Base-by-base conservation (phyloP, 2,888 invertebrate genomes). In the Atherix ibis region DNA sequence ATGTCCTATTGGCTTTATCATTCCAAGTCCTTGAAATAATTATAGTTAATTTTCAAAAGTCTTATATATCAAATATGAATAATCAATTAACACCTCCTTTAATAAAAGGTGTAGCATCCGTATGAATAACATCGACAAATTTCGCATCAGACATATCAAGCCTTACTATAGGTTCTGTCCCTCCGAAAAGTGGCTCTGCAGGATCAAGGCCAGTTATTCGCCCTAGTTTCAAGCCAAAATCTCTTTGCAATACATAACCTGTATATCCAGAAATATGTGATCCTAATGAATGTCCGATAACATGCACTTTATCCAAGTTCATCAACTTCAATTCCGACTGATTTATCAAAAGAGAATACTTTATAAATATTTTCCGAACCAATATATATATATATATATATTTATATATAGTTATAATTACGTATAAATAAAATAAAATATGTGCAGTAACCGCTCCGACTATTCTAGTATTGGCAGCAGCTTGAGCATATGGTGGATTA, bases 121-220 rank as follows among this genome's bases (percentile, higher is more conserved):
- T 85, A 55, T 94, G 92, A 43, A 92, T 77, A 13, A 85, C 73
- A 49, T 91, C 91, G 2, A 94, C 92, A 53, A 79, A 92, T 40
- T 72, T 66, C 0, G 92, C 94, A 50, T 92, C 92, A 0, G 77
- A 71, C 4, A 77, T 71, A 53, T 92, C 91, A 30, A 94, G 64
- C 0, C 91, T 73, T 1, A 92, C 85, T 38, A 80, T 66, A 0
- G 76, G 70, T 25, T 77, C 74, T 0, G 84, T 81, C 48, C 82
- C 75, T 38, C 76, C 75, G 62, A 91, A 94, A 53, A 85, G 79
- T 0, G 92, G 94, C 40, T 87, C 85, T 0, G 94, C 92, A 0
- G 94, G 91, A 62, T 94, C 94, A 47, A 94, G 53, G 1, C 85
- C 88, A 0, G 83, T 78, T 34, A 91, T 88, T 33, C 88, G 66